Conservation (phyloP, 2,797 vertebrate species). For the Morelia viridis region DNA sequence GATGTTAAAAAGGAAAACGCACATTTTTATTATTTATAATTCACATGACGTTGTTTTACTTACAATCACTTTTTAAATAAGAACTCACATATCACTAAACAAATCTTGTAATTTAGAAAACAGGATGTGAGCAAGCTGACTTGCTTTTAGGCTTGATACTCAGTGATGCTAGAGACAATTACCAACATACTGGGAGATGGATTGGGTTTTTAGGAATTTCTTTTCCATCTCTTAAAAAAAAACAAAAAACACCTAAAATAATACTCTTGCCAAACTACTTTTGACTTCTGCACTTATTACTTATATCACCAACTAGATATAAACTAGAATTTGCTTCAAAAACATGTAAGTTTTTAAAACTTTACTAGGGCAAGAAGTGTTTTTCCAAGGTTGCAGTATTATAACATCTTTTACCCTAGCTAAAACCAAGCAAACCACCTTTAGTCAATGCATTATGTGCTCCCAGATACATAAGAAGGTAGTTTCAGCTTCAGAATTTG, state of each 20-base stretch:
- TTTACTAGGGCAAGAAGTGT: not conserved
- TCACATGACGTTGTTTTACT: not conserved
- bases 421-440: not conserved
- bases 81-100: not conserved
- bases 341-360: not conserved
- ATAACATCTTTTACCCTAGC: not conserved
- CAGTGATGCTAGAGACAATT: not conserved
- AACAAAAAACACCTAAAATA: not conserved
- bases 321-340: slow-evolving; percentile 7
- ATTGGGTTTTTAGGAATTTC: not conserved
- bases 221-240: not conserved
- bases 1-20: not conserved
- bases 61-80: not conserved
- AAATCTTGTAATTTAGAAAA: slow-evolving; percentile 30
- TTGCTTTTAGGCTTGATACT: not conserved
- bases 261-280: slow-evolving; percentile 32
- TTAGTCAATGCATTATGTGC: not conserved
- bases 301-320: slow-evolving; percentile 44
- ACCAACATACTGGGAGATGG: not conserved
- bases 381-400: not conserved
- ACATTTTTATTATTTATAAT: slow-evolving; percentile 20
- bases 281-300: slow-evolving; percentile 41
- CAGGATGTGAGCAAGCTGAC: not conserved
- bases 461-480: not conserved
- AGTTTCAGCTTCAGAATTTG: not conserved